Evolutionary conservation across 2,888 invertebrate genomes (phyloP).

Genomic region (Xestobium rufovillosum): DNA sequence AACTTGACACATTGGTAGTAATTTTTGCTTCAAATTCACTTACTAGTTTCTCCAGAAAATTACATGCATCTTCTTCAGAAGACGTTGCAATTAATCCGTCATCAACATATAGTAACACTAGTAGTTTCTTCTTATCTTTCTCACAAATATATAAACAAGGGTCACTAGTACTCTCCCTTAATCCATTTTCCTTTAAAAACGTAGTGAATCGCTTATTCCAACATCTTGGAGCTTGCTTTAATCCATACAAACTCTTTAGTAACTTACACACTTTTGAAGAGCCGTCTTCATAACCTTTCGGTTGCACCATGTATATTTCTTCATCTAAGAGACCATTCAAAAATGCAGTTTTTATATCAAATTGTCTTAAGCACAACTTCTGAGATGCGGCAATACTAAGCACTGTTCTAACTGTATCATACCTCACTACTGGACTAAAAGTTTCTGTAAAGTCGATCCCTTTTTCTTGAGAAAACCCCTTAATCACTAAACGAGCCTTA

Average conservation of each 20-base stretch:
- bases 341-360: slow-evolving; percentile 11
- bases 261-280: slow-evolving; percentile 16
- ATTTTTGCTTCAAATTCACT: no score
- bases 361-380: slow-evolving; percentile 5
- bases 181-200: slow-evolving; percentile 21
- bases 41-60: slow-evolving; percentile 15
- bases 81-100: slow-evolving; percentile 22
- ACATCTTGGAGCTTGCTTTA: slow-evolving; percentile 29
- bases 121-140: slow-evolving; percentile 21
- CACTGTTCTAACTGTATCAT: slow-evolving; percentile 5
- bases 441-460: slow-evolving; percentile 10
- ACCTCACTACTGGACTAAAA: slow-evolving; percentile 9
- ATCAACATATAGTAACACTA: slow-evolving; percentile 25
- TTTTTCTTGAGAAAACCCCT: slow-evolving; percentile 4
- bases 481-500: slow-evolving; percentile 8
- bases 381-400: slow-evolving; percentile 2
- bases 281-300: slow-evolving; percentile 23
- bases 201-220: slow-evolving; percentile 27
- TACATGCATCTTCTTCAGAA: slow-evolving; percentile 18
- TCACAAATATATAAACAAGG: slow-evolving; percentile 27
- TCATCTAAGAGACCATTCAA: slow-evolving; percentile 4
- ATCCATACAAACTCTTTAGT: slow-evolving; percentile 28
- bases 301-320: slow-evolving; percentile 19
- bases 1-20: slow-evolving; percentile 16
- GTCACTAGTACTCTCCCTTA: slow-evolving; percentile 27